These are phyloP conservation scores for Drosophila mercatorum DNA, from an alignment of 2,888 invertebrate species.

Conservation along the genomic window DNA sequence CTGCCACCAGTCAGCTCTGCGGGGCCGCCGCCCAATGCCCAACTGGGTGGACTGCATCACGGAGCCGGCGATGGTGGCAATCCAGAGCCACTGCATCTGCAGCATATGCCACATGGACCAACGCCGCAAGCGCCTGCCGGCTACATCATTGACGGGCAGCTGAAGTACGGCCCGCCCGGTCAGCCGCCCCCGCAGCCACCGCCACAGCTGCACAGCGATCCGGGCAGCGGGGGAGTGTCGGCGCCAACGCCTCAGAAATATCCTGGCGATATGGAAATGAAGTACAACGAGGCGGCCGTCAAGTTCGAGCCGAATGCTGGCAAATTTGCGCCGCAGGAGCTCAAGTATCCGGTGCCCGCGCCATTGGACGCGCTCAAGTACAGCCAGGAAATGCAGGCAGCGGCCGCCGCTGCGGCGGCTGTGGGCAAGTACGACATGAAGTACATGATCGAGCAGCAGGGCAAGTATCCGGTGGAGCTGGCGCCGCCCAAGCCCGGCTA, in stretches of 20 bases:
- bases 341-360: constrained; percentile 85
- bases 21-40: constrained; percentile 47
- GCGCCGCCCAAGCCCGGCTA: constrained; percentile 73
- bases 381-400: constrained; percentile 83
- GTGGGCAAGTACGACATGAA: constrained; percentile 84
- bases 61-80: constrained; percentile 66
- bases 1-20: constrained; percentile 45
- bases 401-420: constrained; percentile 72
- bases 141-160: constrained; percentile 81
- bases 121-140: constrained; percentile 70
- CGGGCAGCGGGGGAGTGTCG: constrained; percentile 54
- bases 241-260: constrained; percentile 77
- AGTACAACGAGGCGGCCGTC: constrained; percentile 82
- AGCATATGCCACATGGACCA: constrained; percentile 72
- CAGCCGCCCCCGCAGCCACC: constrained; percentile 66
- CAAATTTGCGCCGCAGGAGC: constrained; percentile 82
- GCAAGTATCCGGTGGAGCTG: constrained; percentile 80
- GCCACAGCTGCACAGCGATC: constrained; percentile 74
- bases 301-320: constrained; percentile 76
- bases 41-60: constrained; percentile 61
- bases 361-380: constrained; percentile 82
- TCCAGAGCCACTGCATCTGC: constrained; percentile 82
- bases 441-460: constrained; percentile 82
- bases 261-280: constrained; percentile 82
- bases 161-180: constrained; percentile 76